Evolutionary conservation across 2,797 vertebrate species (phyloP).

Genomic region (Apogon talboti): DNA sequence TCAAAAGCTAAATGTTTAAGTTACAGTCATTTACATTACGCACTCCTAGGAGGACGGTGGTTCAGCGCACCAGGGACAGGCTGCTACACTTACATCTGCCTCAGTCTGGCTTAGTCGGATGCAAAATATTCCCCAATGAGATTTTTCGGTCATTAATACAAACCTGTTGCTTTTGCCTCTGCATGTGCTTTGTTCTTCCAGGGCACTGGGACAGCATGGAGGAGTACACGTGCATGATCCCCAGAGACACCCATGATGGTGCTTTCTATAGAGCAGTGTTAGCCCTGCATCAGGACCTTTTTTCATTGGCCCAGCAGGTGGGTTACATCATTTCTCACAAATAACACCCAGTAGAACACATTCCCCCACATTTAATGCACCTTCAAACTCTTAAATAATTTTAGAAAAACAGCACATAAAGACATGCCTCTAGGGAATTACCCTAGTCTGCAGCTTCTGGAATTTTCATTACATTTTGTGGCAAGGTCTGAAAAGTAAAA

Average conservation of each 20-base stretch:
- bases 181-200: slow-evolving; percentile 62
- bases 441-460: slow-evolving; percentile 33
- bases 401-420: slow-evolving; percentile 52
- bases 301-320: slow-evolving; percentile 97
- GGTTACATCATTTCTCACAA: slow-evolving; percentile 41
- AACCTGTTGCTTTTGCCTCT: not conserved
- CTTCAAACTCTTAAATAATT: slow-evolving; percentile 36
- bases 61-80: slow-evolving; percentile 2
- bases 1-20: slow-evolving; percentile 25
- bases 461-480: slow-evolving; percentile 54
- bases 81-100: not conserved
- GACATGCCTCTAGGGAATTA: slow-evolving; percentile 26
- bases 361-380: slow-evolving; percentile 4
- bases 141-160: slow-evolving; percentile 9
- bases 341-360: not conserved
- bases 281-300: slow-evolving; percentile 97
- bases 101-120: not conserved
- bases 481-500: slow-evolving; percentile 43
- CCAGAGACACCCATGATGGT: slow-evolving; percentile 95
- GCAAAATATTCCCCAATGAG: not conserved
- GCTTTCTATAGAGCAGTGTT: slow-evolving; percentile 97
- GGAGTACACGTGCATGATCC: slow-evolving; percentile 98
- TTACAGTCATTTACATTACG: slow-evolving; percentile 10
- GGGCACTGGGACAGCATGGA: slow-evolving; percentile 99
- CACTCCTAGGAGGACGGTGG: not conserved